These are phyloP conservation scores for Terrapene triunguis DNA, from an alignment of 2,113 vertebrate genomes.

Conservation along the genomic window DNA sequence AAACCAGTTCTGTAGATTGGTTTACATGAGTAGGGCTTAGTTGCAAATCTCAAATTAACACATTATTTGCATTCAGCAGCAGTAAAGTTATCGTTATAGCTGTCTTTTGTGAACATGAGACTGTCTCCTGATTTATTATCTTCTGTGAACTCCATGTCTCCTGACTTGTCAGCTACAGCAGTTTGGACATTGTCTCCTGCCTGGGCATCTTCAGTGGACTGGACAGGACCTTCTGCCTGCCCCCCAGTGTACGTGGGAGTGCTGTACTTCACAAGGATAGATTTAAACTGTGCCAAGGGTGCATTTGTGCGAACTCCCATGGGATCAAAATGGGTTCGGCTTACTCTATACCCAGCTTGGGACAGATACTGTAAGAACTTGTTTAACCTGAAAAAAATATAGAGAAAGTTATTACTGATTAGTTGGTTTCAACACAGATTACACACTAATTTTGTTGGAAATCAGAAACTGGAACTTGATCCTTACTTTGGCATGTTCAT, in stretches of 20 bases:
- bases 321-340: conserved; percentile 97
- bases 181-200: conserved; percentile 35
- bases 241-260: conserved; percentile 83
- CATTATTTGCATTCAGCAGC: not conserved
- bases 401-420: not conserved
- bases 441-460: accelerated
- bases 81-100: not conserved
- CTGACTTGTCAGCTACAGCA: conserved; percentile 23
- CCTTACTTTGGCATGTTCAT: conserved; percentile 99
- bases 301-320: conserved; percentile 94
- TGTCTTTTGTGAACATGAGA: accelerated
- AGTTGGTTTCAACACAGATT: not conserved
- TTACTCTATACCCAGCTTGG: conserved; percentile 93
- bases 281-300: conserved; percentile 89
- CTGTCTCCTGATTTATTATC: accelerated
- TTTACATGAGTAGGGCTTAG: not conserved
- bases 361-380: conserved; percentile 93
- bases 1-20: not conserved
- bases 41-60: not conserved
- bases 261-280: conserved; percentile 92
- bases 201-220: conserved; percentile 56
- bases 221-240: conserved; percentile 68
- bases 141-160: not conserved
- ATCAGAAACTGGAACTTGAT: not conserved
- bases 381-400: conserved; percentile 85